Conservation (phyloP, 2,113 vertebrate species). For the Scytalopus superciliaris region DNA sequence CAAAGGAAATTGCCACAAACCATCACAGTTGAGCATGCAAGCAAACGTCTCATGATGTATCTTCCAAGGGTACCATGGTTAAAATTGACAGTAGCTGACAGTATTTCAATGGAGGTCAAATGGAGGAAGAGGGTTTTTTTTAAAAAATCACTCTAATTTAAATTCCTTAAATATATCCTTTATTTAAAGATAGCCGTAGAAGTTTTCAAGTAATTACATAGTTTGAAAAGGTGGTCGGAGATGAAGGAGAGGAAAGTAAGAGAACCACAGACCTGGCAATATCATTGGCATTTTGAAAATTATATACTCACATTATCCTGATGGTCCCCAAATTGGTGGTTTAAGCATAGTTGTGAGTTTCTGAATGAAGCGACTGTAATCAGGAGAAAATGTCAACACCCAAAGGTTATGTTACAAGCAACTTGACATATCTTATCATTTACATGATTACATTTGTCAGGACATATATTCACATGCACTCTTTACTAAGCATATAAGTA, state of each 20-base stretch:
- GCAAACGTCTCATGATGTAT: not conserved
- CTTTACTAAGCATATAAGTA: not conserved
- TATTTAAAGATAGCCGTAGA: not conserved
- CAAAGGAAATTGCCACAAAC: not conserved
- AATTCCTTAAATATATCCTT: not conserved
- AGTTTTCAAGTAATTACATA: not conserved
- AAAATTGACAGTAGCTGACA: not conserved
- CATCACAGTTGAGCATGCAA: not conserved
- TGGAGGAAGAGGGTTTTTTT: not conserved
- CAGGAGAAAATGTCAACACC: not conserved
- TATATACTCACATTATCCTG: not conserved
- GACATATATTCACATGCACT: not conserved
- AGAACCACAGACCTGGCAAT: not conserved
- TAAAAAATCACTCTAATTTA: not conserved
- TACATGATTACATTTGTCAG: not conserved
- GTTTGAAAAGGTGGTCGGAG: not conserved
- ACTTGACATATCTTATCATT: not conserved
- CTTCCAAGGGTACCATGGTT: not conserved
- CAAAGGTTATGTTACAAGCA: not conserved
- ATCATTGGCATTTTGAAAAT: not conserved
- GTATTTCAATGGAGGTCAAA: not conserved
- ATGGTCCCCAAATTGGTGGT: not conserved
- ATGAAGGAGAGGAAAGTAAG: not conserved
- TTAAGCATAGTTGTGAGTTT: not conserved
- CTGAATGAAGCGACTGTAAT: not conserved